Base-by-base conservation (phyloP, 2,888 invertebrate species). In the Agrochola lychnidis region DNA sequence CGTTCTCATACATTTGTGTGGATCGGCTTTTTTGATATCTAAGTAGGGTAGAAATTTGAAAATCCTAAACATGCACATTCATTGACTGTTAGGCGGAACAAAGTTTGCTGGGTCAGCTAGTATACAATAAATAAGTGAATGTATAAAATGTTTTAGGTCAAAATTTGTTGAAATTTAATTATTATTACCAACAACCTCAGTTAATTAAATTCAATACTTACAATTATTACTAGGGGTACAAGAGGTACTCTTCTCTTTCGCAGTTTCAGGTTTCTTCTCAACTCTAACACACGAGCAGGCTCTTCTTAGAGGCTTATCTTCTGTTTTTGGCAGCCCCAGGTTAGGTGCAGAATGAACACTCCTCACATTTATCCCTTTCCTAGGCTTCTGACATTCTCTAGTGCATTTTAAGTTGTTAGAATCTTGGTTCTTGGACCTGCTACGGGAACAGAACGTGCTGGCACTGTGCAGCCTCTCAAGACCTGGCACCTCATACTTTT, bases 401-500 rank as follows among this genome's bases (percentile, higher is more conserved):
- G 84, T 89, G 81, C 96, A 96, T 62, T 81, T 91, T 7, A 90
- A 57, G 7, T 87, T 79, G 19, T 86, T 83, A 45, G 89, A 88
- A 63, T 91, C 90, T 22, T 89, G 89, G 14, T 85, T 89, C 87
- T 92, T 95, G 1, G 96, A 96, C 78, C 94, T 92, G 6, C 88
- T 89, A 79, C 96, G 92, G 14, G 97, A 97, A 59, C 95, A 95
- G 86, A 96, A 96, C 78, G 97, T 97, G 78, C 94, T 96, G 9
- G 96, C 96, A 87, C 95, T 96, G 76, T 97, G 95, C 30, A 97
- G 88, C 82, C 97, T 92, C 82, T 97, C 96, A 16, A 94, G 93
- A 3, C 96, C 96, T 72, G 88, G 88, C 9, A 83, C 48, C 57
- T 92, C 91, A 62, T 77, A 78, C 64, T 85, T 88, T 9, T 89